Conservation (phyloP, 2,888 invertebrate genomes). For the Sphaeridia pumilis region DNA sequence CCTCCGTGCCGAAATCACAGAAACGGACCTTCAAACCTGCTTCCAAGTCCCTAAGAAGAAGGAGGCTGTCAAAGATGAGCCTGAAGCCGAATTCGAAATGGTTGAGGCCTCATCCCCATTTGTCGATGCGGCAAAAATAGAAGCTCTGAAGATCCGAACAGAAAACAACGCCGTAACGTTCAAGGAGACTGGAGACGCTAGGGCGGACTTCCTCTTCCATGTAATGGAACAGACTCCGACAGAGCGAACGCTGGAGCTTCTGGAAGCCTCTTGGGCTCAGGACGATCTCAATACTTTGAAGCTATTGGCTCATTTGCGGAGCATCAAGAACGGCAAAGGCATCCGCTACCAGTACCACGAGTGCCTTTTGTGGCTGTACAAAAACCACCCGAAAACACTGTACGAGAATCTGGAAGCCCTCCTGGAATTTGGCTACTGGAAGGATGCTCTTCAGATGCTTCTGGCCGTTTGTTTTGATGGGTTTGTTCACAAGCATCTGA, state of each 20-base stretch:
- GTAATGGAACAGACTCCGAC: constrained; percentile 20
- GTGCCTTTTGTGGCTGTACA: constrained; percentile 25
- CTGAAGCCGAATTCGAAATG: constrained; percentile 4
- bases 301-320: constrained; percentile 19
- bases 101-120: constrained; percentile 7
- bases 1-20: constrained; percentile 5
- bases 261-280: constrained; percentile 18
- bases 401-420: constrained; percentile 20
- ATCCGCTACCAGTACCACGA: constrained; percentile 23
- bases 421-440: constrained; percentile 25
- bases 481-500: constrained; percentile 12
- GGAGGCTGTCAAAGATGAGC: neutral
- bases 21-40: constrained; percentile 1
- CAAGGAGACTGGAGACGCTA: constrained; percentile 17
- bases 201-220: constrained; percentile 26
- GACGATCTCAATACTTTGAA: constrained; percentile 21
- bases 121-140: constrained; percentile 6
- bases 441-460: constrained; percentile 23
- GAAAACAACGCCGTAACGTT: constrained; percentile 23
- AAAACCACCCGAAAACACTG: constrained; percentile 24
- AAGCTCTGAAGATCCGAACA: constrained; percentile 11
- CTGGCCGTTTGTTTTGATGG: constrained; percentile 19
- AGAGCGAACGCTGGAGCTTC: neutral
- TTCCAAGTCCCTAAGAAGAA: neutral
- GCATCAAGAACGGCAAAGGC: constrained; percentile 23